Conservation (phyloP, 53 echinoderm and acorn worm genomes). For the Paelopatides confundens region DNA sequence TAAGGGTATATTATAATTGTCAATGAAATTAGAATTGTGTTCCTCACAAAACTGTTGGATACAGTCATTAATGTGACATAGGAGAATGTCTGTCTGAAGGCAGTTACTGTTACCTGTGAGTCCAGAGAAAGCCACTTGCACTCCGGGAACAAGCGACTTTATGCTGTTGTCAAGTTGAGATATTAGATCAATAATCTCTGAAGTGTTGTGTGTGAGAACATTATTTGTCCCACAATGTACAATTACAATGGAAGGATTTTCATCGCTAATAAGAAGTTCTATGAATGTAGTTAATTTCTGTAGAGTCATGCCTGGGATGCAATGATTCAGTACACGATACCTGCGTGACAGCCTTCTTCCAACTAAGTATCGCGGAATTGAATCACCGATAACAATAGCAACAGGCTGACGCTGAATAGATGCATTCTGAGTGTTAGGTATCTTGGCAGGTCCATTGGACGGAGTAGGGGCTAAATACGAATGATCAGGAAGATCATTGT, state of each 20-base stretch:
- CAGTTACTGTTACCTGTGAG: background rate
- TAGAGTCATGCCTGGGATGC: background rate
- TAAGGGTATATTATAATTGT: background rate
- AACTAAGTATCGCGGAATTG: constrained; percentile 2
- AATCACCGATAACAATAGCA: background rate
- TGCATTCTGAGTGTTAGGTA: background rate
- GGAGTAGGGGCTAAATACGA: background rate
- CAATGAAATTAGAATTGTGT: background rate
- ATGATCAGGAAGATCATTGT: background rate
- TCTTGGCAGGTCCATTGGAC: background rate
- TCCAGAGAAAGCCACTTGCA: constrained; percentile 16
- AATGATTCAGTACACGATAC: background rate
- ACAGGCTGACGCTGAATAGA: background rate
- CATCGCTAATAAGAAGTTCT: background rate
- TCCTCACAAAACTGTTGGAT: background rate
- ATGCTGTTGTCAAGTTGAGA: background rate
- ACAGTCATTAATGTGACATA: background rate
- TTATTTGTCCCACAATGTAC: constrained; percentile 16
- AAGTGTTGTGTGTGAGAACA: background rate
- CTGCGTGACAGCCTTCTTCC: background rate
- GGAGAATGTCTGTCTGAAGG: background rate
- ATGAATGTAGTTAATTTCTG: background rate
- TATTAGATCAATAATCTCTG: background rate
- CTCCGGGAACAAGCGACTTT: constrained; percentile 3
- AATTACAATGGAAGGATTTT: background rate